Evolutionary conservation across 2,888 invertebrate species (phyloP), one percentile per base, ranked within the genome.

Genomic region (Polymixis flavicincta): DNA sequence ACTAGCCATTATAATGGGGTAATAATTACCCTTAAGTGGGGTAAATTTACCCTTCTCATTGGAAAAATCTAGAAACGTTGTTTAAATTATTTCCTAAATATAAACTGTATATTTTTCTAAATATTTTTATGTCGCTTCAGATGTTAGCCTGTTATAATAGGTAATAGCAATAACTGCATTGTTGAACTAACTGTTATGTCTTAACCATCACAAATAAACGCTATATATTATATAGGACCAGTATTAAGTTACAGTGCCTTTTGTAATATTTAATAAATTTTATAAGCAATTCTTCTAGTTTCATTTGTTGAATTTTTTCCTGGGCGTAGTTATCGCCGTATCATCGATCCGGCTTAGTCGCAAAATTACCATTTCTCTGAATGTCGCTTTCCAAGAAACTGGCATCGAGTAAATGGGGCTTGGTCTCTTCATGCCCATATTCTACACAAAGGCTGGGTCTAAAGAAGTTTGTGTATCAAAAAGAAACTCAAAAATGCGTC

Each of bases 231-330:
- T 83, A 87, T 85, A 89, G 90, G 89, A 90, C 89, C 93, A 93
- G 93, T 94, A 93, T 93, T 94, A 93, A 82, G 83, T 86, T 91
- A 91, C 92, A 94, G 95, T 95, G 95, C 95, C 95, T 95, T 91
- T 93, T 93, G 91, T 86, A 93, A 92, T 94, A 92, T 93, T 93
- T 93, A 94, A 94, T 95, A 95, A 92, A 94, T 90, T 92, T 92
- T 90, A 89, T 90, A 90, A 89, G 88, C 89, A 83, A 88, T 76
- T 63, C 45, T 64, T 25, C 8, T 72, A 6, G 70, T 89, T 85
- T 88, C 81, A 80, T 86, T 88, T 37, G 37, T 5, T 37, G 37
- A 8, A 25, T 8, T 32, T 42, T 25, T 14, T 9, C 22, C 14
- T 2, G 19, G 19, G n/a, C 13, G 5, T 37, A 66, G 6, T 17